Base-by-base conservation (phyloP, 1,140 invertebrate species). In the Chlorops oryzae region DNA sequence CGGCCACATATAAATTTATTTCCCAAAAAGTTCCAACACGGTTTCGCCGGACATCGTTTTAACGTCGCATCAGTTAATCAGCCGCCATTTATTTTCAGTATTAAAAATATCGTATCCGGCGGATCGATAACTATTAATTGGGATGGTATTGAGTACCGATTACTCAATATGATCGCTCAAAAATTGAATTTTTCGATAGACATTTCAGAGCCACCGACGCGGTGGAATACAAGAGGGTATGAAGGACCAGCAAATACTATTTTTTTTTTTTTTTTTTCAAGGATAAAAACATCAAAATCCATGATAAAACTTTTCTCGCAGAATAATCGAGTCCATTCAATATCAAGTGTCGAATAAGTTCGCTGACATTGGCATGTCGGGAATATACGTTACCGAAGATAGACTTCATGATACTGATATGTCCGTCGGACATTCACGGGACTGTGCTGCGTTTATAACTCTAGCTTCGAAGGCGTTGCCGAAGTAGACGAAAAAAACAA, bases 381-480 rank as follows among this genome's bases (percentile, higher is more conserved):
- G 85, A 12, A 70, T 86, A 28, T 86, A 84, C 58, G 53, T 80
- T 5, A 85, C 84, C 0, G 60, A 57, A 21, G 78, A 83, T 39
- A 69, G 80, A 32, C 57, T 75, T 17, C 49, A 58, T 9, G 59
- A 70, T 3, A 75, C 83, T 28, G 81, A 82, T 49, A 76, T 81
- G 56, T 78, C 81, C 13, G 64, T 77, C 25, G 71, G 78, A 10
- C 81, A 86, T 61, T 79, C 79, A 2, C 75, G 80, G 44, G 86
- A 88, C 62, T 88, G 86, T 70, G 86, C 84, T 5, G 74, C 79
- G 9, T 88, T 88, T 61, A 80, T 87, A 51, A 85, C 85, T 2
- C 61, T 86, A 17, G 78, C 82, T 17, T 88, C 85, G 1, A 85
- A 81, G 22, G 85, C 85, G 3, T 66, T 88, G 46, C 84, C 85